These are phyloP conservation scores for Odontesthes bonariensis DNA, from an alignment of 2,113 vertebrate genomes.

Conservation along the genomic window DNA sequence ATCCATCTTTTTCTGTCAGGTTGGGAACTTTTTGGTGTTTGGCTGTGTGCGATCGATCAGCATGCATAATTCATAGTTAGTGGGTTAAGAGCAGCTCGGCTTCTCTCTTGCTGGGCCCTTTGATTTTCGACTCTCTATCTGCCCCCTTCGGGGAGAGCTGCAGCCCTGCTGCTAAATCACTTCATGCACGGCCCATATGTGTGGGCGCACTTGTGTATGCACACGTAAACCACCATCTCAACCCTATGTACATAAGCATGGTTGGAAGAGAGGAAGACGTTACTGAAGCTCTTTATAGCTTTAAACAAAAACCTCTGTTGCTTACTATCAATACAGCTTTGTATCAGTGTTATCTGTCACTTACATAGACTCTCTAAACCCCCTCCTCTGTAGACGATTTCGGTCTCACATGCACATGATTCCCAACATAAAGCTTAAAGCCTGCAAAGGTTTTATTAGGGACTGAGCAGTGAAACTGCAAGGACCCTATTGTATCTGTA, in stretches of 20 bases:
- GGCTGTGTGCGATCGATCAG: constrained; percentile 69
- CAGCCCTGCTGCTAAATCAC: constrained; percentile 60
- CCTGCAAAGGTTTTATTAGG: constrained; percentile 5
- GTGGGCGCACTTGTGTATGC: constrained; percentile 34
- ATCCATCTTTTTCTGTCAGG: constrained; percentile 71
- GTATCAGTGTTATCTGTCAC: constrained; percentile 33
- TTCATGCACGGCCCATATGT: constrained; percentile 23
- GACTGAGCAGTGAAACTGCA: too few species aligned
- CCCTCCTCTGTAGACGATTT: constrained; percentile 16
- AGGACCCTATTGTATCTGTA: too few species aligned
- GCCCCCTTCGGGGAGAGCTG: constrained; percentile 39
- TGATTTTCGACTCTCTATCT: constrained; percentile 63
- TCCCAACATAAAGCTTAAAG: constrained; percentile 3
- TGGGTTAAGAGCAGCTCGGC: constrained; percentile 68
- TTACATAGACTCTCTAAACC: constrained; percentile 5
- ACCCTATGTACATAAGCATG: constrained; percentile 12
- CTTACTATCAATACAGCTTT: constrained; percentile 19
- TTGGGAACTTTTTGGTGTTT: constrained; percentile 72
- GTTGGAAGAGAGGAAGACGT: constrained; percentile 3
- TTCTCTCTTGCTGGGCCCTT: constrained; percentile 56
- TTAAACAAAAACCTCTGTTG: constrained; percentile 19
- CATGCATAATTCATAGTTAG: constrained; percentile 80
- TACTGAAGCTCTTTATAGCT: constrained; percentile 37
- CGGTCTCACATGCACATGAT: constrained; percentile 11
- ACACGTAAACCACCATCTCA: constrained; percentile 3